phyloP scores from a whole-genome alignment of 1,140 invertebrate species.

The Trachymyrmex septentrionalis region DNA sequence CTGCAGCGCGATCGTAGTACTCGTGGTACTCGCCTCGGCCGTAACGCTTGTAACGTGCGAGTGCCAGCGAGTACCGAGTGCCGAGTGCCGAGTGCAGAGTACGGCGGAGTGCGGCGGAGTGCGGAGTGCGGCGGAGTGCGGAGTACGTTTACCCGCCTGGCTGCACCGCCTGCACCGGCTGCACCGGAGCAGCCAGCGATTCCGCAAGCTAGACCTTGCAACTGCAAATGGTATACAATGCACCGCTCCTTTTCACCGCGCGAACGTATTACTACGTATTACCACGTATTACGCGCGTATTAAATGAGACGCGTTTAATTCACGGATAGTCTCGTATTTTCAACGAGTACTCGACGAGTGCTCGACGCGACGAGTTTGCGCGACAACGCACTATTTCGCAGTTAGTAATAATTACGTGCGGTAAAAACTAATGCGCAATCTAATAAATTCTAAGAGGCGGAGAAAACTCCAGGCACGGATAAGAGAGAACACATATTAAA shows the following conservation, averaged over 20 bases:
- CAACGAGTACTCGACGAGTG: background rate
- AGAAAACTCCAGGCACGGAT: background rate
- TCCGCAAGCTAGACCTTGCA: slow-evolving; percentile 37
- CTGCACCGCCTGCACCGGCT: background rate
- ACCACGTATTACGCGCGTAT: background rate
- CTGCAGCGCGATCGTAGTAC: background rate
- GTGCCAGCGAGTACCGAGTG: no score
- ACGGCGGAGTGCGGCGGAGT: no score
- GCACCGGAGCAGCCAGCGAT: slow-evolving; percentile 13
- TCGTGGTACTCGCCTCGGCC: background rate
- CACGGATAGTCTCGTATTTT: background rate
- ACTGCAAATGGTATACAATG: slow-evolving; percentile 24
- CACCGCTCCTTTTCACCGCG: slow-evolving; percentile 14
- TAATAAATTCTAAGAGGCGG: background rate
- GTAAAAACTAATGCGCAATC: background rate
- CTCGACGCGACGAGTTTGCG: background rate
- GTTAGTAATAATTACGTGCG: background rate
- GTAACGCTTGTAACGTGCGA: slow-evolving; percentile 64
- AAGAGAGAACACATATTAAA: background rate
- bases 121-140: no score
- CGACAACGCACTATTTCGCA: background rate
- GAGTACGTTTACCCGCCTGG: slow-evolving; percentile 44
- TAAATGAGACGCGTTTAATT: slow-evolving; percentile 6
- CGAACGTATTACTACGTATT: background rate
- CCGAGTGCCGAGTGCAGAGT: no score